phyloP scores from a whole-genome alignment of 2,888 invertebrate species.

The Perithous albicinctus region DNA sequence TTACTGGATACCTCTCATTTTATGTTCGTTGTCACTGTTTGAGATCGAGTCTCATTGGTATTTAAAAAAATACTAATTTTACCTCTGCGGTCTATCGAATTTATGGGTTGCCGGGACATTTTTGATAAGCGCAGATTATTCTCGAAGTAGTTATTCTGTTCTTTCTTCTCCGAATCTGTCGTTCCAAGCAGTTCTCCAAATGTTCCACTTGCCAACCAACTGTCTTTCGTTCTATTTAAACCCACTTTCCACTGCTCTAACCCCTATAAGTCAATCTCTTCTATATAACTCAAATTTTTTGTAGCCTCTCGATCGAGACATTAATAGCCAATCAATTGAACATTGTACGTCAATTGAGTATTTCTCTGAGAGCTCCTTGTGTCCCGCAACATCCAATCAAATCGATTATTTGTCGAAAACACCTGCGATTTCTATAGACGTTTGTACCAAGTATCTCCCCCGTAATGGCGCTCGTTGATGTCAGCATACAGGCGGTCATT shows the following conservation, averaged over 20 bases:
- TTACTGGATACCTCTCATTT: not conserved
- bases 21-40: not conserved
- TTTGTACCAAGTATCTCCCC: not conserved
- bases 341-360: not conserved
- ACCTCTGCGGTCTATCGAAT: not conserved
- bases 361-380: not conserved
- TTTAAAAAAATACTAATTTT: not conserved
- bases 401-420: slow-evolving; percentile 44
- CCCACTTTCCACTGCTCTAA: not conserved
- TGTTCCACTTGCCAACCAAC: too few relatives aligned
- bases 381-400: not conserved
- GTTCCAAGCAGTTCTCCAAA: too few relatives aligned
- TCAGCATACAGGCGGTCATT: slow-evolving; percentile 16
- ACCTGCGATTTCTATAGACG: slow-evolving; percentile 26
- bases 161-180: not conserved
- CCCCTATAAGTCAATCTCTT: not conserved
- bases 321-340: slow-evolving; percentile 22
- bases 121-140: too few relatives aligned
- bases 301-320: not conserved
- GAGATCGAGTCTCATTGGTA: not conserved
- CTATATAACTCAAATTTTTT: not conserved
- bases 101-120: not conserved
- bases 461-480: slow-evolving; percentile 20
- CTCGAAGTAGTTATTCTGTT: not conserved
- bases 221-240: not conserved